A percentile compares a stretch with the other conserved stretches of the same genome.
These are phyloP conservation scores for Pyrrhosoma nymphula DNA, from an alignment of 2,888 invertebrate genomes.

Conservation along the genomic window DNA sequence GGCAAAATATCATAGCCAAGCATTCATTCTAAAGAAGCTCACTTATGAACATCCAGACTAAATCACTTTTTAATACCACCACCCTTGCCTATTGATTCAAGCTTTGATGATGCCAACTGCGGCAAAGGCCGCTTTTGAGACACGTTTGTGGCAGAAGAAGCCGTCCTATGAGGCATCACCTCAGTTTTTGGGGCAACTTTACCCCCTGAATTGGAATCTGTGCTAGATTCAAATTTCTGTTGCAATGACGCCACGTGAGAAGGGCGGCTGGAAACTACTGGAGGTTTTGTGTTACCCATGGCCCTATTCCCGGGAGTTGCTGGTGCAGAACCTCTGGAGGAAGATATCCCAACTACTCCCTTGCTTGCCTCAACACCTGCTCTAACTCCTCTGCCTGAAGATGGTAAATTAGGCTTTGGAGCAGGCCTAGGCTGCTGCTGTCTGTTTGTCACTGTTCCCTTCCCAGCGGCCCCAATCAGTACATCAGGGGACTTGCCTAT, in stretches of 20 bases:
- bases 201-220: conserved; percentile 46
- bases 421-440: conserved; percentile 68
- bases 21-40: conserved; percentile 58
- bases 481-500: conserved; percentile 61
- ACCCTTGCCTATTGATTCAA: conserved; percentile 61
- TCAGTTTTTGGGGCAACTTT: conserved; percentile 59
- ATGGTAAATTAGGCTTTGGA: conserved; percentile 49
- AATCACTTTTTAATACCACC: conserved; percentile 64
- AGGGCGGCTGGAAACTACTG: conserved; percentile 79
- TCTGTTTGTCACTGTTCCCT: conserved; percentile 55
- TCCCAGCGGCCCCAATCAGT: conserved; percentile 55
- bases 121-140: conserved; percentile 44
- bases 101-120: conserved; percentile 37
- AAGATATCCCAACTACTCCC: neutral
- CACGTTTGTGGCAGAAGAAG: conserved; percentile 40
- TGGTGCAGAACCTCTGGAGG: conserved; percentile 23
- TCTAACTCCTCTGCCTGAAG: conserved; percentile 61
- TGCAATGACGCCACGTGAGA: conserved; percentile 89
- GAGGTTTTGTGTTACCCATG: neutral
- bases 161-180: conserved; percentile 63
- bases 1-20: conserved; percentile 67
- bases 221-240: conserved; percentile 86
- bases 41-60: conserved; percentile 50
- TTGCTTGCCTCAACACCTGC: conserved; percentile 60
- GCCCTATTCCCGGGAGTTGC: conserved; percentile 24